These are phyloP conservation scores for Anguilla megastoma DNA, from an alignment of 2,797 vertebrate genomes.

Conservation along the genomic window DNA sequence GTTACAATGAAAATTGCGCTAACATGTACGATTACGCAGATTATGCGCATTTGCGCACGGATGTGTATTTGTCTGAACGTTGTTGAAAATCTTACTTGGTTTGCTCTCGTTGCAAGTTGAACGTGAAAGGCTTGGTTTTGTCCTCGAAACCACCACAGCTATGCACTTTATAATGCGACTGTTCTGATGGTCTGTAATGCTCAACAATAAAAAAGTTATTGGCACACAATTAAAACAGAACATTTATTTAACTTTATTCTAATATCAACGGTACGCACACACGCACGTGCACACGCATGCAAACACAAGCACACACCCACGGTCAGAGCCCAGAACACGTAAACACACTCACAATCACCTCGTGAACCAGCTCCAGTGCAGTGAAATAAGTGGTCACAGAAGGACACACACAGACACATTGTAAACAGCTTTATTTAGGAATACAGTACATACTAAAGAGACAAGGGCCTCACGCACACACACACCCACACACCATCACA, in stretches of 20 bases:
- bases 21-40: neutral
- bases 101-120: conserved; percentile 2
- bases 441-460: conserved; percentile 46
- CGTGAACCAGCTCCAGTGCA: neutral
- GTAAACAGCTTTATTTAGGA: conserved; percentile 56
- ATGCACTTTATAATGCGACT: conserved; percentile 33
- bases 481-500: neutral
- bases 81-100: neutral
- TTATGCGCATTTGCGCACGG: neutral
- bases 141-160: neutral
- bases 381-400: neutral
- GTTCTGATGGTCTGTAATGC: conserved; percentile 3
- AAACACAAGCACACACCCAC: too few species aligned
- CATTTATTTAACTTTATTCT: neutral
- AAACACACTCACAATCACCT: too few species aligned
- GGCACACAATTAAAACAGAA: conserved; percentile 1
- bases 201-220: conserved; percentile 4
- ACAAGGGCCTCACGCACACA: neutral
- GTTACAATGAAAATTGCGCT: conserved; percentile 44
- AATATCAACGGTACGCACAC: too few species aligned
- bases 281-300: too few species aligned
- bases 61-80: conserved; percentile 7
- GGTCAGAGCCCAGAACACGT: too few species aligned
- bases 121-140: neutral
- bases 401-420: conserved; percentile 16